Evolutionary conservation across 2,113 vertebrate genomes (phyloP).

Genomic region (Pelvicachromis taeniatus): DNA sequence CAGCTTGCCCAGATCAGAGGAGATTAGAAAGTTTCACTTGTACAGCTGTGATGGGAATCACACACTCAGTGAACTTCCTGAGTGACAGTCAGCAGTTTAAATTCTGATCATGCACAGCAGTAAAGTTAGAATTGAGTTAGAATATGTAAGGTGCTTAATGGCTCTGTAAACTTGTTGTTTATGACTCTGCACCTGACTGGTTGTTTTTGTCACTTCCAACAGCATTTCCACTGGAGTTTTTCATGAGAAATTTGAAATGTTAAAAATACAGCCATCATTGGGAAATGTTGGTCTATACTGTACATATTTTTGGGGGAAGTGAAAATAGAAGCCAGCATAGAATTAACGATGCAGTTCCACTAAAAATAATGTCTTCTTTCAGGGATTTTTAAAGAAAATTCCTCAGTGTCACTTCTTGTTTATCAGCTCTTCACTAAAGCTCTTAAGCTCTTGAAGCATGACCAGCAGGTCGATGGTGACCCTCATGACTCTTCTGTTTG

Average conservation of each 20-base stretch:
- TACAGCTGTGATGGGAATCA: neutral
- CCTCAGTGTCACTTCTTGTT: neutral
- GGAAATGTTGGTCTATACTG: neutral
- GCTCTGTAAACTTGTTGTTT: neutral
- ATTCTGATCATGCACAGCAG: neutral
- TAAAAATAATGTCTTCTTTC: neutral
- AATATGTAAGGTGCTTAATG: neutral
- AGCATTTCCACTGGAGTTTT: neutral
- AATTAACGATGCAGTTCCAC: neutral
- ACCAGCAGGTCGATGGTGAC: neutral
- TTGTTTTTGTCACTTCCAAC: neutral
- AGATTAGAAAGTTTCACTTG: neutral
- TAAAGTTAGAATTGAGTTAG: too few species aligned
- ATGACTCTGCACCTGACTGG: neutral
- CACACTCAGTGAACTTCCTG: neutral
- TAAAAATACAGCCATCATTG: neutral
- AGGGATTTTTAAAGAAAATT: neutral
- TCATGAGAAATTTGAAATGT: neutral
- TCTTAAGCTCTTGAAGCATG: neutral
- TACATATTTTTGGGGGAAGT: neutral
- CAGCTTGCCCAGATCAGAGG: neutral
- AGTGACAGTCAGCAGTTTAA: neutral
- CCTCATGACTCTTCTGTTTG: fast-evolving
- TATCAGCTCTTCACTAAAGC: too few species aligned
- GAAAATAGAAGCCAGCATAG: neutral